Percentiles rank a stretch among this genome's conserved stretches.
These are phyloP conservation scores for Myzus persicae DNA, from an alignment of 1,140 invertebrate species.

Conservation along the genomic window DNA sequence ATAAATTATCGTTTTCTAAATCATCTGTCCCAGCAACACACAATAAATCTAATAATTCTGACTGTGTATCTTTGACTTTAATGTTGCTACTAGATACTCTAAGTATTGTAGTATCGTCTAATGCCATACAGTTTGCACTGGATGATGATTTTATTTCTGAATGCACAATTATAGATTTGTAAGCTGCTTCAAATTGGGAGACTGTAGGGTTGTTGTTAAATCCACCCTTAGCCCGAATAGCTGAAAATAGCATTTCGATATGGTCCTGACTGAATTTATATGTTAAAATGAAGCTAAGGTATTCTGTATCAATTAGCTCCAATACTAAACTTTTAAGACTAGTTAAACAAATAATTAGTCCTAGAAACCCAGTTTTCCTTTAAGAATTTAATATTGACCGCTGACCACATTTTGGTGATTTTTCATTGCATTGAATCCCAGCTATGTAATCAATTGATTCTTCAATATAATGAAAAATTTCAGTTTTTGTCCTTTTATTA, in stretches of 20 bases:
- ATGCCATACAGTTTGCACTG: constrained; percentile 17
- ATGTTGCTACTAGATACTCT: neutral
- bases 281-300: neutral
- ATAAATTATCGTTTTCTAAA: neutral
- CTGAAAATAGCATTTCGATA: neutral
- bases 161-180: neutral
- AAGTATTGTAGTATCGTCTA: neutral
- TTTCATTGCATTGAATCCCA: neutral
- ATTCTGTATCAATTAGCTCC: neutral
- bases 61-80: neutral
- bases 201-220: neutral
- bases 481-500: neutral
- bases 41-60: constrained; percentile 22
- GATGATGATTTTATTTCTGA: neutral
- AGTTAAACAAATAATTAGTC: neutral
- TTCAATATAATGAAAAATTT: neutral
- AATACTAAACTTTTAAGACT: neutral
- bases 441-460: neutral
- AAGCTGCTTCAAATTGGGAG: neutral
- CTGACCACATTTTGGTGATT: neutral
- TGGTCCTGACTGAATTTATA: neutral
- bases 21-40: neutral
- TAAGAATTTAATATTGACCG: neutral
- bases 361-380: neutral
- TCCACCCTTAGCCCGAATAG: neutral